Evolutionary conservation across 2,888 invertebrate species (phyloP).

Genomic region (Lydus trimaculatus): DNA sequence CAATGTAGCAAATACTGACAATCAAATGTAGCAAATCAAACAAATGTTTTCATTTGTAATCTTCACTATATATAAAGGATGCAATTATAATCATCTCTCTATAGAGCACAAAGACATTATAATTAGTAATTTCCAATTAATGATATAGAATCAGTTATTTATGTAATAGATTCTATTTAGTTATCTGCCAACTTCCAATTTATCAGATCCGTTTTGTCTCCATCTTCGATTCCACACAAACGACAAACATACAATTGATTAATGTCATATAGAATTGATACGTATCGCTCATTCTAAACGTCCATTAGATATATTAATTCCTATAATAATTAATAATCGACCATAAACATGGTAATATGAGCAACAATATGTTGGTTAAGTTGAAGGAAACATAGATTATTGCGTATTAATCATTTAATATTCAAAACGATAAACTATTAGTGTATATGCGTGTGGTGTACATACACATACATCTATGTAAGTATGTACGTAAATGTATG

Average conservation of each 20-base stretch:
- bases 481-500: neutral
- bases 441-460: neutral
- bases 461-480: neutral
- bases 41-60: no score
- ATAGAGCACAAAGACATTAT: neutral
- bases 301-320: conserved; percentile 43
- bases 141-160: neutral
- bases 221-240: conserved; percentile 14
- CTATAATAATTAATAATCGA: conserved; percentile 37
- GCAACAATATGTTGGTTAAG: conserved; percentile 27
- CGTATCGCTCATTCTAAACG: conserved; percentile 39
- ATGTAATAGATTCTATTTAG: conserved; percentile 12
- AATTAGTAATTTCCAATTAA: neutral
- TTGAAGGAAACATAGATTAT: conserved; percentile 18
- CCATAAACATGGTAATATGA: conserved; percentile 31
- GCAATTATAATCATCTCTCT: no score
- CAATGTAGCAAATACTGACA: neutral
- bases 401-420: conserved; percentile 21
- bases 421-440: conserved; percentile 3
- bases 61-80: no score
- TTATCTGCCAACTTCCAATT: conserved; percentile 31
- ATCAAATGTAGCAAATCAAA: no score
- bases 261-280: conserved; percentile 43
- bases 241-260: conserved; percentile 34
- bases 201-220: conserved; percentile 28